A percentile compares a stretch with the other conserved stretches of the same genome.
phyloP scores from a whole-genome alignment of 2,113 vertebrate species.

The Sisor rabdophorus region DNA sequence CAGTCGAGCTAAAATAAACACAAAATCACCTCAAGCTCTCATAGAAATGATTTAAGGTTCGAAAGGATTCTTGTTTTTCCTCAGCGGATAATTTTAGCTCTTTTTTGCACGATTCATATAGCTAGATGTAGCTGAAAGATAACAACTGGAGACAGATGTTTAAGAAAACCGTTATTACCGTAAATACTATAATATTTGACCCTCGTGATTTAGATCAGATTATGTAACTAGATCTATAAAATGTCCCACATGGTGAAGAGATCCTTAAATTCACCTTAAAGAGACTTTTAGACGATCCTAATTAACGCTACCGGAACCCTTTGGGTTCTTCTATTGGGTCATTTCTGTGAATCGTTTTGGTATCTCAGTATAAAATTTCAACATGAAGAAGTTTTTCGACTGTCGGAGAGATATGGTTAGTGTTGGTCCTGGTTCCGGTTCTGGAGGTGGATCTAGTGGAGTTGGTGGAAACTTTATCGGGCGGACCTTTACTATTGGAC shows the following conservation, averaged over 20 bases:
- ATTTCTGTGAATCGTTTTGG: not conserved
- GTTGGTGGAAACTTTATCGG: constrained; percentile 89
- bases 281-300: not conserved
- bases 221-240: not conserved
- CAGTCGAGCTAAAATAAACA: not conserved
- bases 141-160: constrained; percentile 14
- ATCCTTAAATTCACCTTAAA: not conserved
- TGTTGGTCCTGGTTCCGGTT: constrained; percentile 87
- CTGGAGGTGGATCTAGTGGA: constrained; percentile 77
- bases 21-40: not conserved
- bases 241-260: not conserved
- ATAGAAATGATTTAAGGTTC: constrained; percentile 2
- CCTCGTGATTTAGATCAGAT: not conserved
- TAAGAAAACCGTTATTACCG: not conserved
- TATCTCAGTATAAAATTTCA: not conserved
- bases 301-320: not conserved
- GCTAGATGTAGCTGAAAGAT: not conserved
- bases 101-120: not conserved
- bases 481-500: constrained; percentile 84
- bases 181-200: not conserved
- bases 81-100: not conserved
- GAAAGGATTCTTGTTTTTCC: not conserved
- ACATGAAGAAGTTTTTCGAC: constrained; percentile 99
- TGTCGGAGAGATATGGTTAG: constrained; percentile 88
- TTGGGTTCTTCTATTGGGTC: not conserved